Conservation (phyloP, 2,888 invertebrate species). For the Pammene aurita region DNA sequence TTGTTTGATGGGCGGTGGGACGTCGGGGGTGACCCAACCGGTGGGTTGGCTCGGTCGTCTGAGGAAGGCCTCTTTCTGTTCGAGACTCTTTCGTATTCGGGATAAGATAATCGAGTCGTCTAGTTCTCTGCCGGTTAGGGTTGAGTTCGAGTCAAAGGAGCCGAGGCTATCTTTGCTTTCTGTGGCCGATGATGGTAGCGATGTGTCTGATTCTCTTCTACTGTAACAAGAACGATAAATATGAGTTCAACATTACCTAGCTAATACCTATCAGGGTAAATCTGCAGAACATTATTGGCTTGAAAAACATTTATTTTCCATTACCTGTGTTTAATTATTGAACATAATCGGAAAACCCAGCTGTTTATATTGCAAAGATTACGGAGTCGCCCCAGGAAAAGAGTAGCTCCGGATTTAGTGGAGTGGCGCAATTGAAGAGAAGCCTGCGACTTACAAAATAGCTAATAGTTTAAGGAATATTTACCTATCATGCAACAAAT, state of each 20-base stretch:
- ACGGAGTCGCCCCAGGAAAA: too few relatives aligned
- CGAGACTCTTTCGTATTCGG: conserved; percentile 91
- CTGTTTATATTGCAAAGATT: too few relatives aligned
- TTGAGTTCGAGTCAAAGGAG: conserved; percentile 87
- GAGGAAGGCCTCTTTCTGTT: conserved; percentile 95
- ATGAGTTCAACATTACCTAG: conserved; percentile 24
- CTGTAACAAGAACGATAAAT: conserved; percentile 54
- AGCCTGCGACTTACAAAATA: too few relatives aligned
- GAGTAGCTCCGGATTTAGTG: too few relatives aligned
- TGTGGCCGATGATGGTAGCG: conserved; percentile 85
- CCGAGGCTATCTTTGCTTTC: conserved; percentile 87
- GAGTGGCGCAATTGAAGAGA: too few relatives aligned
- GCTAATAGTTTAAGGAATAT: conserved; percentile 13
- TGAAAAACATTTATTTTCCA: too few relatives aligned
- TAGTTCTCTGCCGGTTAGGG: conserved; percentile 86
- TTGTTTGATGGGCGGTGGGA: conserved; percentile 81
- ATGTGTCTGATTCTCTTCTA: conserved; percentile 85
- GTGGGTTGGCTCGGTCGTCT: conserved; percentile 88
- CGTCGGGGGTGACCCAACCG: conserved; percentile 82
- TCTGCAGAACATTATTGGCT: too few relatives aligned
- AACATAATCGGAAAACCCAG: too few relatives aligned
- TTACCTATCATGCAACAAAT: conserved; percentile 77
- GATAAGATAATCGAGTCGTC: conserved; percentile 89
- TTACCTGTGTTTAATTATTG: too few relatives aligned
- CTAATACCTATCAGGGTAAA: too few relatives aligned